Base-by-base conservation (phyloP, 2,888 invertebrate species). In the Agrypnus murinus region DNA sequence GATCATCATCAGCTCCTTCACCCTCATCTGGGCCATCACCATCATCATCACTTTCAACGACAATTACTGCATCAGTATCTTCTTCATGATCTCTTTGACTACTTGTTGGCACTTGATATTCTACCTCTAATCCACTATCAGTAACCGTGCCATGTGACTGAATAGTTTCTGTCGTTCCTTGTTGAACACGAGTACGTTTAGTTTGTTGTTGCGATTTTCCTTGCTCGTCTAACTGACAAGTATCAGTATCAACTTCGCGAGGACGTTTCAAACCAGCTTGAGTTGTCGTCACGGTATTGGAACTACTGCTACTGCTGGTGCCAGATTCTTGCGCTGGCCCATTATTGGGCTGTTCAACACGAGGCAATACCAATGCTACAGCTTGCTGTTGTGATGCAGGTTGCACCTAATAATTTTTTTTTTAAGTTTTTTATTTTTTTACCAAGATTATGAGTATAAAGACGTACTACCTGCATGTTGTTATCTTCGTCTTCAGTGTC, bases 31-130 rank as follows among this genome's bases (percentile, higher is more conserved):
- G 85, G 60, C 84, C 84, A 7, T 83, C 79, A 77, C 92, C 92
- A 59, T 93, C 93, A 78, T 93, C 94, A 77, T 94, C 94, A 0
- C 93, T 93, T 81, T 93, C 94, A 0, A 93, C 92, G 3, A 93
- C 91, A 48, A 94, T 92, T 45, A 94, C 92, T 69, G 82, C 83
- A 58, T 83, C 85, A 64, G 81, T 81, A 75, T 94, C 94, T 81
- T 95, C 94, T 79, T 95, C 93, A 81, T 95, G 95, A 82, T 95
- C 95, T 69, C 95, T 90, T 79, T 95, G 94, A 31, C 95, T 95
- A 17, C 95, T 95, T 0, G 95, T 95, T 6, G 95, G 95, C 68
- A 95, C 94, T 86, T 95, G 92, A 82, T 92, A 92, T 81, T 94
- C 93, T n/a, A 92, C 92, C 80, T 92, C 91, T 50, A 90, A 76